Evolutionary conservation across 2,888 invertebrate species (phyloP).

Genomic region (Seira ritae): DNA sequence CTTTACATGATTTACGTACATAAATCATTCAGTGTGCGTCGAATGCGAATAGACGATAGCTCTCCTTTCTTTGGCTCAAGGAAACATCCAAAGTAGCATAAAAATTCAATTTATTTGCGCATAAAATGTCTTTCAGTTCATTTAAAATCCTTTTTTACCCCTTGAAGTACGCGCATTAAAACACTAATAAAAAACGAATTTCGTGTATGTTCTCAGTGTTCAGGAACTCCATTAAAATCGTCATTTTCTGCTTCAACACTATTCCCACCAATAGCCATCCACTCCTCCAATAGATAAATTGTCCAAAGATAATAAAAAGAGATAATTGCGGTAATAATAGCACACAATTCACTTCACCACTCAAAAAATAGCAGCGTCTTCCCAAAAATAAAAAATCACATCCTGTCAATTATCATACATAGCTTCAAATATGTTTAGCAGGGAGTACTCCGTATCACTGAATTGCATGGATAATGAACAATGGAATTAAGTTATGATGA

Average conservation of each 20-base stretch:
- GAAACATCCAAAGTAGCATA: constrained; percentile 43
- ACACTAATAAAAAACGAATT: background rate
- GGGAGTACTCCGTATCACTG: too few species aligned
- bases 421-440: too few species aligned
- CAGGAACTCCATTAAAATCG: constrained; percentile 47
- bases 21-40: background rate
- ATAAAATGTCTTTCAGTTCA: constrained; percentile 8
- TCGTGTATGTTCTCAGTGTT: background rate
- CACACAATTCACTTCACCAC: background rate
- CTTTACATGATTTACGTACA: background rate
- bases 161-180: constrained; percentile 22
- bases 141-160: background rate
- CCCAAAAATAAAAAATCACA: constrained; percentile 26
- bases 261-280: background rate
- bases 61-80: background rate
- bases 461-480: constrained; percentile 43
- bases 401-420: constrained; percentile 36
- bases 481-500: constrained; percentile 39
- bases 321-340: background rate
- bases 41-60: too few species aligned
- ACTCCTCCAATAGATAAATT: background rate
- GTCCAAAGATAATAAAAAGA: background rate
- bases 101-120: constrained; percentile 12
- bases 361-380: constrained; percentile 19
- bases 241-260: constrained; percentile 35